These are phyloP conservation scores for Hemaris fuciformis DNA, from an alignment of 2,888 invertebrate genomes.

Conservation along the genomic window DNA sequence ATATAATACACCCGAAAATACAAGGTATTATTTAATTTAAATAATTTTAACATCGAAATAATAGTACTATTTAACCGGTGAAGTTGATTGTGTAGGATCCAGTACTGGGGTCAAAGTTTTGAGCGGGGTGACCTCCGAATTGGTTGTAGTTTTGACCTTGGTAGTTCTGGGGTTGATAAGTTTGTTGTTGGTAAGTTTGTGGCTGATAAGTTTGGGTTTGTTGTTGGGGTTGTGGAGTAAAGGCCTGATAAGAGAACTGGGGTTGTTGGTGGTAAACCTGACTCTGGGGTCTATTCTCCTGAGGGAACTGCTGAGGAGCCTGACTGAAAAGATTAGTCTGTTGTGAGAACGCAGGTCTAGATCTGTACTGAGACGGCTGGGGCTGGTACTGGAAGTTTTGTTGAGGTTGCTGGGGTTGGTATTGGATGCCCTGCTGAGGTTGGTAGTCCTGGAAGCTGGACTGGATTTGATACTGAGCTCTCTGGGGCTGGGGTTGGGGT, in stretches of 20 bases:
- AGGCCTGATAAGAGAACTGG: conserved; percentile 66
- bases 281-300: conserved; percentile 61
- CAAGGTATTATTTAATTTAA: neutral
- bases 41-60: neutral
- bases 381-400: conserved; percentile 31
- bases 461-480: conserved; percentile 36
- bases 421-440: conserved; percentile 20
- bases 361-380: conserved; percentile 38
- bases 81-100: conserved; percentile 91
- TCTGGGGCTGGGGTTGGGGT: conserved; percentile 46
- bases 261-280: conserved; percentile 71
- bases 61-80: conserved; percentile 69
- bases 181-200: conserved; percentile 42
- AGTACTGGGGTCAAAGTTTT: conserved; percentile 86
- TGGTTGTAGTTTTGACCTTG: conserved; percentile 65
- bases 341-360: conserved; percentile 42
- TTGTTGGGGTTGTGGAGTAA: conserved; percentile 50
- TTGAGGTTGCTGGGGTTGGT: conserved; percentile 36
- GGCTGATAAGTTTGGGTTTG: conserved; percentile 48
- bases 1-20: no score
- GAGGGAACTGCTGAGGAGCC: conserved; percentile 57
- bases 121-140: conserved; percentile 86
- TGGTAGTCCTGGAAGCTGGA: conserved; percentile 36
- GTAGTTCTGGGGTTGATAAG: conserved; percentile 39
- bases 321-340: conserved; percentile 56